These are phyloP conservation scores for Heliconius congener DNA, from an alignment of 1,140 invertebrate genomes.

Conservation along the genomic window DNA sequence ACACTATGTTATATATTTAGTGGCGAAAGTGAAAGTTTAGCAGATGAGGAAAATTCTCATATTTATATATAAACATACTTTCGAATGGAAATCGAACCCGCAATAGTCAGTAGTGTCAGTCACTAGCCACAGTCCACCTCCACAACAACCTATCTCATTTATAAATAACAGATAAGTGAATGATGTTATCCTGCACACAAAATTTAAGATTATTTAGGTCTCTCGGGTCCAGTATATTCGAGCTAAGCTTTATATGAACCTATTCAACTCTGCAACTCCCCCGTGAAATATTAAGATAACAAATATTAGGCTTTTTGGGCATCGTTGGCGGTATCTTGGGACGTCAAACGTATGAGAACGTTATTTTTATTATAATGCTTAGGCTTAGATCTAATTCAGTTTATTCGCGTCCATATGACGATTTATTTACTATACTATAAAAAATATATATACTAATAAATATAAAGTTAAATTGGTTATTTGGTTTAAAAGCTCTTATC, in stretches of 20 bases:
- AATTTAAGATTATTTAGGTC: constrained; percentile 15
- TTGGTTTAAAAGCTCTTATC: too few relatives aligned
- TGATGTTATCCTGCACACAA: neutral
- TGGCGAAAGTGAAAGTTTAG: too few relatives aligned
- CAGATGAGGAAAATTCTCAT: too few relatives aligned
- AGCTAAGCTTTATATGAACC: constrained; percentile 1
- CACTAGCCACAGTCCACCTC: too few relatives aligned
- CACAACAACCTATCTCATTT: neutral
- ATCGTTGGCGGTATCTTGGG: constrained; percentile 1
- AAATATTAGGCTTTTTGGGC: constrained; percentile 16
- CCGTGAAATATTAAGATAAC: constrained; percentile 23
- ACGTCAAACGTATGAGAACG: neutral
- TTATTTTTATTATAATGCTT: neutral
- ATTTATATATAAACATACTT: too few relatives aligned
- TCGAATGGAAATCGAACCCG: neutral
- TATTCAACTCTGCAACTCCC: constrained; percentile 15
- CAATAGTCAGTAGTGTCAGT: too few relatives aligned
- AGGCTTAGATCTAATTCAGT: too few relatives aligned
- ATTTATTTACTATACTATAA: too few relatives aligned
- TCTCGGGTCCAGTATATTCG: constrained; percentile 7
- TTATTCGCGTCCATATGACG: too few relatives aligned
- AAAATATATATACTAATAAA: too few relatives aligned
- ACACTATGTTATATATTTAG: too few relatives aligned
- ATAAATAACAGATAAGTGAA: neutral
- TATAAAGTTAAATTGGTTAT: too few relatives aligned